phyloP scores from a whole-genome alignment of 2,888 invertebrate species.

The Eudasyphora cyanicolor region DNA sequence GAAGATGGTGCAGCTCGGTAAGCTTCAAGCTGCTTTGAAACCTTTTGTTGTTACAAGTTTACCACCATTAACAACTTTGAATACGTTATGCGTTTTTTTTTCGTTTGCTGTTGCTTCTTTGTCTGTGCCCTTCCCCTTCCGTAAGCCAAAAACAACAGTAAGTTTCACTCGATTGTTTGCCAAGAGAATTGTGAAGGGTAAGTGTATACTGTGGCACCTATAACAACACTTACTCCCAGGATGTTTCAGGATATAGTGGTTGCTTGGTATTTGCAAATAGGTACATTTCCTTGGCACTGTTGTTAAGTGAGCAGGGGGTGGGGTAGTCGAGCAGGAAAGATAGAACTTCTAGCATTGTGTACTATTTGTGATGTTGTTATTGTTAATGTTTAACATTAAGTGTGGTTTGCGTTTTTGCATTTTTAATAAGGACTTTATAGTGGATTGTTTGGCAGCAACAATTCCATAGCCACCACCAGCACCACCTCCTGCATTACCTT shows the following conservation, averaged over 20 bases:
- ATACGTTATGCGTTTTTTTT: background rate
- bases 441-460: constrained; percentile 12
- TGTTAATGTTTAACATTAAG: background rate
- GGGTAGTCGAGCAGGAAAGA: no score
- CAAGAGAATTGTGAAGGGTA: background rate
- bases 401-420: constrained; percentile 34
- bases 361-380: background rate
- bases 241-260: background rate
- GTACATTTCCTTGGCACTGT: no score
- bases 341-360: background rate
- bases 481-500: background rate
- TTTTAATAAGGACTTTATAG: constrained; percentile 34
- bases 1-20: background rate
- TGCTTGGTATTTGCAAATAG: background rate
- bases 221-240: background rate
- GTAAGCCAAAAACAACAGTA: constrained; percentile 32
- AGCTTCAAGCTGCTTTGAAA: background rate
- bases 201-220: background rate
- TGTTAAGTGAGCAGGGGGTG: no score
- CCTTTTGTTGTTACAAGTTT: background rate
- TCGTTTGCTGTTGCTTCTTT: background rate
- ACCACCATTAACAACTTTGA: background rate
- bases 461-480: background rate
- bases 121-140: constrained; percentile 4
- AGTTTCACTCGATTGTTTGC: background rate